Evolutionary conservation across 2,113 vertebrate genomes (phyloP).

Genomic region (Recurvirostra avosetta): DNA sequence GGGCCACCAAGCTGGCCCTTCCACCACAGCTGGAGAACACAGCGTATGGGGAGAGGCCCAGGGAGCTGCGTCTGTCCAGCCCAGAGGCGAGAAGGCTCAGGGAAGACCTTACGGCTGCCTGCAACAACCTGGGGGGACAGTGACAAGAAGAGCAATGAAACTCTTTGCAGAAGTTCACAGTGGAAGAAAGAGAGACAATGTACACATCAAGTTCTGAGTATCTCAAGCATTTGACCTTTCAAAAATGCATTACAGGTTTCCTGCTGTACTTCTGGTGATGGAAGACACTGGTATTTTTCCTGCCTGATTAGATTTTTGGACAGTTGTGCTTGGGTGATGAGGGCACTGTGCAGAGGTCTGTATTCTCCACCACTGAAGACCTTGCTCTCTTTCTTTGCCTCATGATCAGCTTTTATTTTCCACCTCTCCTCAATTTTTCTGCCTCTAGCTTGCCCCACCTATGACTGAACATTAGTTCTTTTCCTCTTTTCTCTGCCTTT

Average conservation of each 20-base stretch:
- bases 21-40: fast-evolving
- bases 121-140: neutral
- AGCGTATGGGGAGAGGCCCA: neutral
- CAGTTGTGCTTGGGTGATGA: neutral
- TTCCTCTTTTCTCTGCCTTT: neutral
- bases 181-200: neutral
- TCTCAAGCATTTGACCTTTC: neutral
- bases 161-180: neutral
- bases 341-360: neutral
- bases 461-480: neutral
- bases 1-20: neutral
- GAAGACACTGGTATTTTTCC: neutral
- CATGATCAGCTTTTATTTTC: neutral
- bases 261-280: neutral
- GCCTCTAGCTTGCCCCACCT: neutral
- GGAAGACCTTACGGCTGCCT: neutral
- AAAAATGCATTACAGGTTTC: neutral
- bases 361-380: neutral
- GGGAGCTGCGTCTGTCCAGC: neutral
- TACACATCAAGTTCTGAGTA: neutral
- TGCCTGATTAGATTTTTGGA: neutral
- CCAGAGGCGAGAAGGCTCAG: neutral
- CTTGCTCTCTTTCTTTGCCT: neutral
- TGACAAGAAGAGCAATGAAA: neutral
- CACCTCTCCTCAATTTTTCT: neutral